phyloP scores from a whole-genome alignment of 2,113 vertebrate species.

The Dendropsophus ebraccatus region DNA sequence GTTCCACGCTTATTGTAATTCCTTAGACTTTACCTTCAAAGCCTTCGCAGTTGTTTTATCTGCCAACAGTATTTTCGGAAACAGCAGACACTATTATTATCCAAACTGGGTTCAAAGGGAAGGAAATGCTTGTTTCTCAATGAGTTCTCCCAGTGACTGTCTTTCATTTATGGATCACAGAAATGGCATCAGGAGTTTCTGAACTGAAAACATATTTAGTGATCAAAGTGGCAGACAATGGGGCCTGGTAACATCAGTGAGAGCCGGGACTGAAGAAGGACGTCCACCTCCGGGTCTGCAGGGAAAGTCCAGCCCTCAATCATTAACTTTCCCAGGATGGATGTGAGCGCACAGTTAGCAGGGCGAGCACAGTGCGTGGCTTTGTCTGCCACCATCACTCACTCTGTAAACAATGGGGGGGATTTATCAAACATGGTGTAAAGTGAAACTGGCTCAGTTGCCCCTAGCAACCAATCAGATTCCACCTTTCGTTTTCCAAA shows the following conservation, averaged over 20 bases:
- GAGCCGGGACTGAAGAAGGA: neutral
- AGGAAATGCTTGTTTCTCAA: conserved; percentile 34
- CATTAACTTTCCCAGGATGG: conserved; percentile 34
- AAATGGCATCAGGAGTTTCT: neutral
- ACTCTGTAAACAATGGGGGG: conserved; percentile 8
- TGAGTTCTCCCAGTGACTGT: conserved; percentile 15
- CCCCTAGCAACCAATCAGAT: too few relatives aligned
- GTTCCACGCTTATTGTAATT: neutral
- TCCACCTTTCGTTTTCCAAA: too few relatives aligned
- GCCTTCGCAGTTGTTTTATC: conserved; percentile 15
- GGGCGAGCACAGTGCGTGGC: neutral
- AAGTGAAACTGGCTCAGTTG: too few relatives aligned
- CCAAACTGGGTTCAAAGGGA: conserved; percentile 44
- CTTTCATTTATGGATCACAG: conserved; percentile 45
- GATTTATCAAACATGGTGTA: too few relatives aligned
- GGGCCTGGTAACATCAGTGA: neutral
- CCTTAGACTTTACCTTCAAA: conserved; percentile 29
- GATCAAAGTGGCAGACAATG: conserved; percentile 47
- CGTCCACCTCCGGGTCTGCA: neutral
- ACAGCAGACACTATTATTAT: conserved; percentile 3
- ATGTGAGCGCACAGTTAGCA: neutral
- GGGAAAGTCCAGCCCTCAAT: conserved; percentile 15
- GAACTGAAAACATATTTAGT: conserved; percentile 48
- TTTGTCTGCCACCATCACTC: conserved; percentile 11
- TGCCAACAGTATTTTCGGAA: neutral